These are phyloP conservation scores for Stigmatopora argus DNA, from an alignment of 2,113 vertebrate species.

Conservation along the genomic window DNA sequence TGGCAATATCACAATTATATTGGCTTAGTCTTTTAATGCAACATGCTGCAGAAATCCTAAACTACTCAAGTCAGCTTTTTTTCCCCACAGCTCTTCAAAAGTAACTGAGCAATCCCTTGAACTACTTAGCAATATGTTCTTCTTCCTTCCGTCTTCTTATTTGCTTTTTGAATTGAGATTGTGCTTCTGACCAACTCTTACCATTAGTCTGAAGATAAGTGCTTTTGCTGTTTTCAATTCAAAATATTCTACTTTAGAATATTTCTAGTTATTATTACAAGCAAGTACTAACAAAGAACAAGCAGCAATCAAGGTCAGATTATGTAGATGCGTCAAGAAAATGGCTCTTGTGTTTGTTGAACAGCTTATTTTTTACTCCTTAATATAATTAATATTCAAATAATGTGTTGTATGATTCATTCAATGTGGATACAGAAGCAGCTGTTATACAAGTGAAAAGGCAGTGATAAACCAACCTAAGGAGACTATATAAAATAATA, in stretches of 20 bases:
- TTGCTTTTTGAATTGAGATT: background rate
- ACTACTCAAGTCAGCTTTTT: slow-evolving; percentile 14
- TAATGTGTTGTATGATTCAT: background rate
- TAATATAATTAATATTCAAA: background rate
- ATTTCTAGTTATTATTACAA: background rate
- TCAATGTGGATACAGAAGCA: background rate
- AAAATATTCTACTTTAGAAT: background rate
- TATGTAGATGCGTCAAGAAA: slow-evolving; percentile 3
- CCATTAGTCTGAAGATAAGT: background rate
- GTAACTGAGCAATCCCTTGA: background rate
- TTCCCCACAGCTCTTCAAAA: slow-evolving; percentile 25
- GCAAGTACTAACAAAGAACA: slow-evolving; percentile 9
- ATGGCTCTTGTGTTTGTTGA: too few species aligned
- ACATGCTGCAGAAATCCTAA: slow-evolving; percentile 10
- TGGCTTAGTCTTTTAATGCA: slow-evolving; percentile 6
- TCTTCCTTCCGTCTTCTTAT: slow-evolving; percentile 19
- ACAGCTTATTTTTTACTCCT: background rate
- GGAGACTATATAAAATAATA: background rate
- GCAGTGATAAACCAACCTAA: background rate
- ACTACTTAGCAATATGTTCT: slow-evolving; percentile 5
- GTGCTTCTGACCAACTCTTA: background rate
- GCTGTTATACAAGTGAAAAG: background rate
- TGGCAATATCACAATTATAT: background rate
- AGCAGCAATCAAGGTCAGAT: slow-evolving; percentile 17
- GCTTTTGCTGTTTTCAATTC: background rate